Base-by-base conservation (phyloP, 1,140 invertebrate species). In the Musca vetustissima region DNA sequence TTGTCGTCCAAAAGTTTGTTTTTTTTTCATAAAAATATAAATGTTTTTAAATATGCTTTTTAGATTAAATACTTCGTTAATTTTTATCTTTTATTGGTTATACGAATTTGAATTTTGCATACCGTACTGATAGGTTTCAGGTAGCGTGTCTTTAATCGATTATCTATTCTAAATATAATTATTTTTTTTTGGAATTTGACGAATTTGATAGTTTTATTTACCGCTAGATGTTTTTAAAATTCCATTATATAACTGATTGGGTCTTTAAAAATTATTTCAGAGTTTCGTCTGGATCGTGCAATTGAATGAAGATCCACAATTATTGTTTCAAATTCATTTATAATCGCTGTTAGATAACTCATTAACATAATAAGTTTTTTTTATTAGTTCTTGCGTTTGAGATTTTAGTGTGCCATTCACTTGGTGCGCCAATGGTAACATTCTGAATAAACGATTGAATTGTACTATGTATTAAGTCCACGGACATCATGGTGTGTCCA, bases 381-480 rank as follows among this genome's bases (percentile, higher is more conserved):
- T 32, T 32, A 24, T 65, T 65, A 48, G 64, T 65, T 65, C 64
- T 65, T 49, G 64, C 64, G 36, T 65, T 65, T 47, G 36, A 65
- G 21, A 65, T 65, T 48, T 48, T 65, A 43, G 64, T 65, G 47
- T 48, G 48, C 64, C 36, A 65, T 24, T 61, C 57, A 61, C 64
- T 65, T 48, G 47, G 64, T 21, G 64, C 64, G 32, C 1, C 47
- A 49, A 65, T 24, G 36, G 32, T 65, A 17, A 32, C 48, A 48
- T 22, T 19, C 32, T 19, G 36, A 48, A 49, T 65, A 65, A 65
- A 65, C 15, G 36, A 65, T 49, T 65, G 32, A 48, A 65, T 48
- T 65, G 64, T 65, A 49, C 64, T 65, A 49, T 65, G 64, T 48
- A 65, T 65, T 4, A 24, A 61, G 22, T 25, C 3, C 13, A 61